Evolutionary conservation across 2,113 vertebrate genomes (phyloP).

Genomic region (Tupaia tana): DNA sequence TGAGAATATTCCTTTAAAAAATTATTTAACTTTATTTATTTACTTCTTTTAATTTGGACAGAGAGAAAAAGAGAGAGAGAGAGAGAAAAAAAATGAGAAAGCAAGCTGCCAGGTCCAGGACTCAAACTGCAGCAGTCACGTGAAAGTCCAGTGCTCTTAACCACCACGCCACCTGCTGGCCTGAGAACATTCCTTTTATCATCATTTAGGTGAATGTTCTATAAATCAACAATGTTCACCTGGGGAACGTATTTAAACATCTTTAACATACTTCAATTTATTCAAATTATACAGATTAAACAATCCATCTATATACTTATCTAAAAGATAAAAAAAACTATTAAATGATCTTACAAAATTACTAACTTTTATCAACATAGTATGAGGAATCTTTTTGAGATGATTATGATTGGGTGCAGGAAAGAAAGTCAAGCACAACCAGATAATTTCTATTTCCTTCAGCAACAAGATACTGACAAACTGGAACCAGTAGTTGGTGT

Average conservation of each 20-base stretch:
- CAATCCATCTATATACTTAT: not conserved
- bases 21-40: no score
- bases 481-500: not conserved
- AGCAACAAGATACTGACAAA: not conserved
- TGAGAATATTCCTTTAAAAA: not conserved
- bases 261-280: constrained; percentile 41
- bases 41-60: no score
- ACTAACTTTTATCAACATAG: constrained; percentile 33
- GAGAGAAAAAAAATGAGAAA: no score
- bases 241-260: constrained; percentile 1
- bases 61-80: no score
- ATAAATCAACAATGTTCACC: constrained; percentile 35
- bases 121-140: no score
- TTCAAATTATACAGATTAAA: not conserved
- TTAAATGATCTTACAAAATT: not conserved
- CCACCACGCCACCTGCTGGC: no score
- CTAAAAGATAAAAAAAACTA: not conserved
- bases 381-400: not conserved
- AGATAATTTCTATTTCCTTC: constrained; percentile 38
- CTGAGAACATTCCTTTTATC: constrained; percentile 26
- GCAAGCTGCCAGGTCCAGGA: no score
- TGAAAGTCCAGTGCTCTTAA: no score
- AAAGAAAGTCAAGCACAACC: not conserved
- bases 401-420: not conserved
- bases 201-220: constrained; percentile 28